These are phyloP conservation scores for Tonatia bakeri DNA, from an alignment of 2,113 vertebrate species.

Conservation along the genomic window DNA sequence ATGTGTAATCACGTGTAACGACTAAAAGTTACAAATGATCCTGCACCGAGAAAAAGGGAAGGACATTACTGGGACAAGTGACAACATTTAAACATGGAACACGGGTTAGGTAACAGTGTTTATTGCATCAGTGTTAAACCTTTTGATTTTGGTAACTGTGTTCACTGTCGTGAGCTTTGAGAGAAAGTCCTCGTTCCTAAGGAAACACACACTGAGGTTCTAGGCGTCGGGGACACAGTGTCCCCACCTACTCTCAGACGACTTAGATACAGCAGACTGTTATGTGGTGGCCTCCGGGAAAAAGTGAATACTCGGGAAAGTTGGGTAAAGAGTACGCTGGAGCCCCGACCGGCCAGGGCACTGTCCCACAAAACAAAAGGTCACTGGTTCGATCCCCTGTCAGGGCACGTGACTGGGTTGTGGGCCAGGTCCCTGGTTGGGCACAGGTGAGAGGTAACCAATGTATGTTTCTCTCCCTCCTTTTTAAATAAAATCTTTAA, in stretches of 20 bases:
- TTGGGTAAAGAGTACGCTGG: background rate
- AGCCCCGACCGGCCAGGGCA: too few species aligned
- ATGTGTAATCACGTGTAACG: background rate
- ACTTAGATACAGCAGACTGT: background rate
- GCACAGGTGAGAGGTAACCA: too few species aligned
- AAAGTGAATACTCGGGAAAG: background rate
- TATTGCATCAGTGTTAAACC: background rate
- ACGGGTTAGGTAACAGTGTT: background rate
- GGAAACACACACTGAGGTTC: background rate
- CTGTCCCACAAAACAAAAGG: too few species aligned
- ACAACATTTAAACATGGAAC: background rate
- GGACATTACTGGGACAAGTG: background rate
- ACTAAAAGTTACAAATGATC: background rate
- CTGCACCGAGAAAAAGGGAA: background rate
- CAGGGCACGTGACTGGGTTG: too few species aligned
- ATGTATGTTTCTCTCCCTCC: too few species aligned
- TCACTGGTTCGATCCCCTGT: too few species aligned
- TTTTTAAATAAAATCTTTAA: too few species aligned
- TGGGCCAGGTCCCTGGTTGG: too few species aligned
- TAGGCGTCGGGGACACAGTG: background rate
- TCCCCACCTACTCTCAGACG: background rate
- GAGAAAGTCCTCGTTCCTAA: background rate
- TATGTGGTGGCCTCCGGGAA: background rate
- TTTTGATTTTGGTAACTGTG: background rate
- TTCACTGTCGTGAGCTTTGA: background rate